Conservation (phyloP, 2,888 invertebrate genomes). For the Drosophila ezoana region DNA sequence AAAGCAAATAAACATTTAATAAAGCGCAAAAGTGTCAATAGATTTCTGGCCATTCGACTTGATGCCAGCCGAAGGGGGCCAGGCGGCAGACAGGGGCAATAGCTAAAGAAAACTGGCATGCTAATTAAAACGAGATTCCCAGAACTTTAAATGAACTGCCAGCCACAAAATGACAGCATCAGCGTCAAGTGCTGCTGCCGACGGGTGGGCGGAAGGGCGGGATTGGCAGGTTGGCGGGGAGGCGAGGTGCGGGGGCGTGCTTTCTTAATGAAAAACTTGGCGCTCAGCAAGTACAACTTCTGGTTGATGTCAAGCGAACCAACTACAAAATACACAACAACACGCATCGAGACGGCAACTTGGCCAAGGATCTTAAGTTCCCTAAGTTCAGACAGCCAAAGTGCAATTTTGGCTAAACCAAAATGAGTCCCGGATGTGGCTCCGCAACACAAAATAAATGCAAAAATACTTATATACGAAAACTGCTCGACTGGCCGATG, state of each 20-base stretch:
- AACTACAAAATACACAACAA: conserved; percentile 53
- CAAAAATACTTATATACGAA: conserved; percentile 5
- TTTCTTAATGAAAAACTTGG: conserved; percentile 68
- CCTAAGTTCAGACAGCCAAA: conserved; percentile 23
- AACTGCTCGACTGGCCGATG: background rate
- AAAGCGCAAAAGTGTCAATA: conserved; percentile 75
- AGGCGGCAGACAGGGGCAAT: background rate
- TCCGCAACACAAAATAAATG: conserved; percentile 38
- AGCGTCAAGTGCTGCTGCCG: conserved; percentile 32
- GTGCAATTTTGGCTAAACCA: conserved; percentile 50
- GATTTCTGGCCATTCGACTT: conserved; percentile 56
- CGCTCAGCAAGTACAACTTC: conserved; percentile 53
- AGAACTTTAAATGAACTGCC: conserved; percentile 77
- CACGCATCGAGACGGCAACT: conserved; percentile 42
- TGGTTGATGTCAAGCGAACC: conserved; percentile 46
- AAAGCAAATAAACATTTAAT: conserved; percentile 78
- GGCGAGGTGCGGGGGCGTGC: conserved; percentile 16
- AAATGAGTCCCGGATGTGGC: conserved; percentile 73
- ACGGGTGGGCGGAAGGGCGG: background rate
- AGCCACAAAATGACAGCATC: conserved; percentile 56
- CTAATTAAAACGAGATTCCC: conserved; percentile 70
- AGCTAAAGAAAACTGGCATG: conserved; percentile 37
- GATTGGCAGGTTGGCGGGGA: background rate
- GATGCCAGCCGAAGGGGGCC: fast-evolving
- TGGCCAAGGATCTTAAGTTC: conserved; percentile 56